phyloP scores from a whole-genome alignment of 2,888 invertebrate species.

The Drosophila differens region DNA sequence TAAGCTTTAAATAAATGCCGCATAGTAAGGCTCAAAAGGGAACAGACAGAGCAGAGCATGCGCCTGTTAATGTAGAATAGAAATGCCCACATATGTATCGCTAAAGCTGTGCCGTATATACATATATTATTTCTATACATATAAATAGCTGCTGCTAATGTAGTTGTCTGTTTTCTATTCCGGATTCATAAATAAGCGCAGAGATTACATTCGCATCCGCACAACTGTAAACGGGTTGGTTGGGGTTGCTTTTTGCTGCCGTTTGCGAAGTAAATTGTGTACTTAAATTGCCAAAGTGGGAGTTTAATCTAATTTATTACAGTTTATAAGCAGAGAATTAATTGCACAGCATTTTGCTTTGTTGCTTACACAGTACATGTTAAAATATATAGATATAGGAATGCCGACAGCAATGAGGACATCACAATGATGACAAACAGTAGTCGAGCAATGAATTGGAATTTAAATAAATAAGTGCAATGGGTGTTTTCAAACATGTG shows the following conservation, averaged over 20 bases:
- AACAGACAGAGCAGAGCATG: constrained; percentile 15
- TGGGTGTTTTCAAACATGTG: background rate
- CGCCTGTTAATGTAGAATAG: constrained; percentile 16
- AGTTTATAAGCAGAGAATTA: constrained; percentile 52
- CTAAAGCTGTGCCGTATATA: constrained; percentile 21
- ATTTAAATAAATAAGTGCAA: constrained; percentile 12
- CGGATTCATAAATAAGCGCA: constrained; percentile 58
- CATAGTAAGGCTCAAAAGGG: constrained; percentile 36
- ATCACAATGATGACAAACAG: background rate
- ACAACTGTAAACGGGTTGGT: constrained; percentile 14
- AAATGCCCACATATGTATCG: constrained; percentile 4
- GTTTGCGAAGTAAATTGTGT: constrained; percentile 28
- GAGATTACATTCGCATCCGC: constrained; percentile 32
- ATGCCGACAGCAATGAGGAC: background rate
- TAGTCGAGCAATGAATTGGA: constrained; percentile 6
- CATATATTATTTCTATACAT: background rate
- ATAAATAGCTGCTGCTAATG: constrained; percentile 14
- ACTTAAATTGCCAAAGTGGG: constrained; percentile 52
- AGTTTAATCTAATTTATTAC: constrained; percentile 62
- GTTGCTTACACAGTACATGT: background rate
- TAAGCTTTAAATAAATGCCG: constrained; percentile 36
- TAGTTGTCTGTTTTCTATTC: constrained; percentile 26
- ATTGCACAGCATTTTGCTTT: constrained; percentile 33
- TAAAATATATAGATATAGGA: too few species aligned
- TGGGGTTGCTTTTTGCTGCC: constrained; percentile 15